Base-by-base conservation (phyloP, 2,113 vertebrate species). In the Lasiurus borealis region DNA sequence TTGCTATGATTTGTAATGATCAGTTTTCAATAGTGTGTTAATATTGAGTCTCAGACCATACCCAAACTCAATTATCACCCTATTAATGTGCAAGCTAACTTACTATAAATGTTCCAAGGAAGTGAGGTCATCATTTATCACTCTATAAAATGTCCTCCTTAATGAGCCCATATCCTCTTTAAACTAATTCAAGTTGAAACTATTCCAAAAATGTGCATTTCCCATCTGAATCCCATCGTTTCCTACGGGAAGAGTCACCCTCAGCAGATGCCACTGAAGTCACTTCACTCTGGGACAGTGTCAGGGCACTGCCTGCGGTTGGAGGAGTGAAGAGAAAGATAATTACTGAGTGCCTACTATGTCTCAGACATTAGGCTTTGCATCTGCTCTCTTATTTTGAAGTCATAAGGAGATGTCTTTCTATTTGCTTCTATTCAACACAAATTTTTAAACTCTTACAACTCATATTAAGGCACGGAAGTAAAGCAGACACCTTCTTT, bases 11-110 rank as follows among this genome's bases (percentile, higher is more conserved):
- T 94, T 48, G 25, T 72, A 93, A 95, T 90, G 57, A 90, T 95
- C 88, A 59, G 72, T 90, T 93, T 97, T 93, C 48, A 66, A 62
- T 87, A 62, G 90, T 1, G 54, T 76, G 71, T 96, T 95, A 52
- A 77, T 92, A 95, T 78, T 93, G 93, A 87, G 40, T 90, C 96
- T 93, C 59, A 52, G 52, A 62, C 27, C 76, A 44, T 11, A 92
- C 27, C 46, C 44, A 96, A 91, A 95, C 31, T 50, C 27, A 91
- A 81, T 93, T 94, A 93, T 87, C 71, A 91, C 72, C 54, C 90
- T 90, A 91, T 92, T 94, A 88, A 90, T 73, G 75, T 59, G 66
- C 82, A 85, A 95, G 6, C 48, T 90, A 84, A 82, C 77, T 92
- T 72, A 57, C 34, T 69, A 54, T 54, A 87, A 84, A 71, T 78